Percentiles rank a stretch among this genome's conserved stretches.
These are phyloP conservation scores for Amblyopsis hoosieri DNA, from an alignment of 2,797 vertebrate genomes.

Conservation along the genomic window DNA sequence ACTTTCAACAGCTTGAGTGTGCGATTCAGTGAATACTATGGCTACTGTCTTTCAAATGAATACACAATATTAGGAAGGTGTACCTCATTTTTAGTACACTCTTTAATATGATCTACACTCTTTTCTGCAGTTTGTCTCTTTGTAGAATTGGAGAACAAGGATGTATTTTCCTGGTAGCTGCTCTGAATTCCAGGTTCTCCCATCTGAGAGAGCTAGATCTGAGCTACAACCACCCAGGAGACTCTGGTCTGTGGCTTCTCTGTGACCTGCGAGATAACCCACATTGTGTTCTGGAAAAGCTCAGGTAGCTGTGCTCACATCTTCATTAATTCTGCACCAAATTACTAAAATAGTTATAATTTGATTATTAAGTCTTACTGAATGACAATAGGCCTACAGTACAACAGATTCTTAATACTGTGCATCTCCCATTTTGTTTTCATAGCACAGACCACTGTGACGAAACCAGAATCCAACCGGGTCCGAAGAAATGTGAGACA, in stretches of 20 bases:
- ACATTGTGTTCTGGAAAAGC: conserved; percentile 50
- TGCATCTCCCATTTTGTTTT: conserved; percentile 14
- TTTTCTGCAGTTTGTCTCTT: conserved; percentile 53
- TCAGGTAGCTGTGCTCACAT: conserved; percentile 45
- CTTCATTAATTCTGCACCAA: neutral
- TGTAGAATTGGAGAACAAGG: conserved; percentile 64
- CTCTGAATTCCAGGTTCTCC: conserved; percentile 45
- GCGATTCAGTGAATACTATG: too few relatives aligned
- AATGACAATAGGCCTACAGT: neutral
- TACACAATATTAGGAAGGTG: neutral
- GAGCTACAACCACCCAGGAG: conserved; percentile 68
- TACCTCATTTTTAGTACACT: neutral
- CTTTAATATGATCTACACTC: neutral
- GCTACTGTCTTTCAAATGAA: neutral
- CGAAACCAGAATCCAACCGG: conserved; percentile 54
- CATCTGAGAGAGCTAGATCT: conserved; percentile 62
- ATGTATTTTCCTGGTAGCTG: conserved; percentile 57
- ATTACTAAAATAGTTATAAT: neutral
- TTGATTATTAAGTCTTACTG: neutral
- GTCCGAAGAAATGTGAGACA: conserved; percentile 68
- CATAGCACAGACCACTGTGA: conserved; percentile 57
- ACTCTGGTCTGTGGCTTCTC: conserved; percentile 49
- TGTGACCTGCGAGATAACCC: conserved; percentile 49
- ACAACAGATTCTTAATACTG: neutral
- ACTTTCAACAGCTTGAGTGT: too few relatives aligned